Evolutionary conservation across 1,140 invertebrate species (phyloP).

Genomic region (Nymphalis io): DNA sequence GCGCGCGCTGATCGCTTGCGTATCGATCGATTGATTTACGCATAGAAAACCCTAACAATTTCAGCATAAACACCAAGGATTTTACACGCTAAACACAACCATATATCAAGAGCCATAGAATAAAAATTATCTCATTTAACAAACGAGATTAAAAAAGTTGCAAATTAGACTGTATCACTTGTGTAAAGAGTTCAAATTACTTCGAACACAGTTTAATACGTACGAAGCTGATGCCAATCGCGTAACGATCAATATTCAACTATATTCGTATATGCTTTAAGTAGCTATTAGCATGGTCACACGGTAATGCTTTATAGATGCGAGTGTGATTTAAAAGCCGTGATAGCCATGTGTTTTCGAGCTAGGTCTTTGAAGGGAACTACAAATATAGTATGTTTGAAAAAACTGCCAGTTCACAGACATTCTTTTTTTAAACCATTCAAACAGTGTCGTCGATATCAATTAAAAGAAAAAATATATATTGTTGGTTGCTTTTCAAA

Average conservation of each 20-base stretch:
- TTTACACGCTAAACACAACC: constrained; percentile 10
- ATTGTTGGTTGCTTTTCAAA: too few species aligned
- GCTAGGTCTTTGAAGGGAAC: constrained; percentile 36
- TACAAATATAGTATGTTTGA: constrained; percentile 19
- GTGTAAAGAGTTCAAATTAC: not conserved
- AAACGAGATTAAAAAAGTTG: not conserved
- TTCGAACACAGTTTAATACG: not conserved
- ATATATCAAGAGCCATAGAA: constrained; percentile 2
- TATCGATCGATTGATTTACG: constrained; percentile 76
- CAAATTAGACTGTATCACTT: not conserved
- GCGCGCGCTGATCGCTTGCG: constrained; percentile 57
- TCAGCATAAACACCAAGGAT: constrained; percentile 18
- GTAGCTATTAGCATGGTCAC: constrained; percentile 16
- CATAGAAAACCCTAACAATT: constrained; percentile 43
- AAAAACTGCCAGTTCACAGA: not conserved
- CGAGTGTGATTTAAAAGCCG: constrained; percentile 39
- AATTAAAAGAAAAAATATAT: not conserved
- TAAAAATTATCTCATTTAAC: not conserved
- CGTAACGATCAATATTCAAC: not conserved
- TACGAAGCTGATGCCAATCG: not conserved
- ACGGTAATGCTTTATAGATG: constrained; percentile 29
- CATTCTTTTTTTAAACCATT: not conserved
- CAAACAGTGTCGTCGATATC: not conserved
- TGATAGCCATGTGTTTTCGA: constrained; percentile 44
- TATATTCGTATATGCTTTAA: not conserved